Evolutionary conservation across 2,797 vertebrate species (phyloP).

Genomic region (Cyprinella venusta): DNA sequence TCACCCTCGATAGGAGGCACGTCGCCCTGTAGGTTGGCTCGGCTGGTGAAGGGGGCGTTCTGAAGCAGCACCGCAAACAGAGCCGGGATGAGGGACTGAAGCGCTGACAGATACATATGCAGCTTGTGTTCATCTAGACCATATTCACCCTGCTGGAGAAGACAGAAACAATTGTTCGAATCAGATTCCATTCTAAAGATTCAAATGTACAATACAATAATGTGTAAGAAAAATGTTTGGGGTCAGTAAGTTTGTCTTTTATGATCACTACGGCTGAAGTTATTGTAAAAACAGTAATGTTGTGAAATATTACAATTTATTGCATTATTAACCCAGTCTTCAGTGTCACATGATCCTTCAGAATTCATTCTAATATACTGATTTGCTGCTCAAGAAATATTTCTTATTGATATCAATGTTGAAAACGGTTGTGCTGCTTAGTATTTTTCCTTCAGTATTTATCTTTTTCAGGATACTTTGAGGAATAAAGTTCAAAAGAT

Average conservation of each 20-base stretch:
- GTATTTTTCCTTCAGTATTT: not conserved
- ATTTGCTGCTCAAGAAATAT: not conserved
- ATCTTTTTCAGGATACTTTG: not conserved
- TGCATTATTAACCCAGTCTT: too few relatives aligned
- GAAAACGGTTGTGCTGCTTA: not conserved
- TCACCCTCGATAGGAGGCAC: slow-evolving; percentile 92
- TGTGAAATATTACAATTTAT: not conserved
- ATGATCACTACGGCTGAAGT: not conserved
- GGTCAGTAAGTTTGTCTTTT: not conserved
- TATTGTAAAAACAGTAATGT: not conserved
- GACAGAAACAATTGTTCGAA: slow-evolving; percentile 26
- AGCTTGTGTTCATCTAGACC: slow-evolving; percentile 96
- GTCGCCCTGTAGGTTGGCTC: slow-evolving; percentile 89
- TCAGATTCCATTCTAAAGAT: not conserved
- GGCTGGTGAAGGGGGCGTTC: slow-evolving; percentile 92
- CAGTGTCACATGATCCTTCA: not conserved
- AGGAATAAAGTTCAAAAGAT: not conserved
- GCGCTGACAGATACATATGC: slow-evolving; percentile 91
- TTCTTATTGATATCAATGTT: not conserved
- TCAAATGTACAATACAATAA: not conserved
- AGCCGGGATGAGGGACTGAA: slow-evolving; percentile 95
- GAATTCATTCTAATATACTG: not conserved
- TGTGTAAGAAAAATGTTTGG: not conserved
- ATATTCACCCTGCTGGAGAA: slow-evolving; percentile 90
- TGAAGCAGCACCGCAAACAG: slow-evolving; percentile 93